Evolutionary conservation across 2,888 invertebrate species (phyloP).

Genomic region (Eremobia ochroleuca): DNA sequence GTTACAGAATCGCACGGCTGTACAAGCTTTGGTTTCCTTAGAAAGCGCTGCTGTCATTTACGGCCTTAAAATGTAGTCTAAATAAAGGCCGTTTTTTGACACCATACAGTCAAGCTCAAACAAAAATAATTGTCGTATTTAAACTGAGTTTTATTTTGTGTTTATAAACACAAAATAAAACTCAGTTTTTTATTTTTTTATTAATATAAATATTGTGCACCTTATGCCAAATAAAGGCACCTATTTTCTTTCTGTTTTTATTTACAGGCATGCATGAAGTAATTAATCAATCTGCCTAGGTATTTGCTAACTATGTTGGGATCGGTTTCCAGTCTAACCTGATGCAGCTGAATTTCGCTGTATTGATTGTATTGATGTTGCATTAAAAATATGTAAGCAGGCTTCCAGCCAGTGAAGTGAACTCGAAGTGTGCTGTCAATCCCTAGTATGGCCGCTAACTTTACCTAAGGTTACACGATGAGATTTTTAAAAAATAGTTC

Average conservation of each 20-base stretch:
- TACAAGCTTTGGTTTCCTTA: background rate
- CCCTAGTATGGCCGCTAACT: background rate
- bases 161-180: no score
- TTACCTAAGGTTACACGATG: background rate
- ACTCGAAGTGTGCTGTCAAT: no score
- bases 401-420: background rate
- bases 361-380: background rate
- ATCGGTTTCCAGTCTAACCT: no score
- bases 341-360: no score
- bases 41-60: background rate
- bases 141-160: background rate
- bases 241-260: background rate
- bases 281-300: no score
- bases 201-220: no score
- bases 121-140: background rate
- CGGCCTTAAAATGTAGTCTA: background rate
- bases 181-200: no score
- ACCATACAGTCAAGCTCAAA: background rate
- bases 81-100: background rate
- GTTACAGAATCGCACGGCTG: no score
- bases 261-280: no score
- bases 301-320: no score
- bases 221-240: background rate
- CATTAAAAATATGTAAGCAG: background rate
- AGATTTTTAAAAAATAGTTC: background rate